Conservation (phyloP, 2,888 invertebrate genomes). For the Pherbina coryleti region DNA sequence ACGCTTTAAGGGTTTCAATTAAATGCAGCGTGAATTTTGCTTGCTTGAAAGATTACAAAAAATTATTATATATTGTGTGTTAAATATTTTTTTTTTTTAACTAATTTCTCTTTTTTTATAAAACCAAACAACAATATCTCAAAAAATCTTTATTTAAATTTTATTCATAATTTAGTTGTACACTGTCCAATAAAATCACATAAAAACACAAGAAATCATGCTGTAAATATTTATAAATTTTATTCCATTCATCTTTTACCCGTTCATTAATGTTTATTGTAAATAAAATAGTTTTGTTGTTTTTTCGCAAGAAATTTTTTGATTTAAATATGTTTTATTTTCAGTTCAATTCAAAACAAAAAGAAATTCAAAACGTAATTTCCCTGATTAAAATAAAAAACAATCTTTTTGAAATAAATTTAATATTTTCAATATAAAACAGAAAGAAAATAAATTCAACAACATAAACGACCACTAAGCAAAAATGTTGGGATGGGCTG, state of each 20-base stretch:
- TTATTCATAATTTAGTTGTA: background rate
- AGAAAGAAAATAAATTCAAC: conserved; percentile 34
- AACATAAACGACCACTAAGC: conserved; percentile 56
- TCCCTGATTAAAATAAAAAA: conserved; percentile 30
- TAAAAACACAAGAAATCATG: conserved; percentile 14
- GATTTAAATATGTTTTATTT: conserved; percentile 9
- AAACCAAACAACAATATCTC: background rate
- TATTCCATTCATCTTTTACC: conserved; percentile 23
- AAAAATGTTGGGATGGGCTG: conserved; percentile 70
- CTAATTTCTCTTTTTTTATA: conserved; percentile 13
- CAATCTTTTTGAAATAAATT: background rate
- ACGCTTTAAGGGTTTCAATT: conserved; percentile 1
- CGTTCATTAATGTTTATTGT: conserved; percentile 34
- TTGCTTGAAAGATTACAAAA: background rate
- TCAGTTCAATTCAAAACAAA: conserved; percentile 4
- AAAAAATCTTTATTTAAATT: background rate
- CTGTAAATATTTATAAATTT: conserved; percentile 36
- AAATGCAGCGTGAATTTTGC: conserved; percentile 25
- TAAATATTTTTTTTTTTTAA: conserved; percentile 5
- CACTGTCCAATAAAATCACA: background rate
- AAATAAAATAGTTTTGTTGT: conserved; percentile 32
- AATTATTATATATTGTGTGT: conserved; percentile 13
- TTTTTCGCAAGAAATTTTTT: conserved; percentile 9
- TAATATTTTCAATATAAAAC: conserved; percentile 8
- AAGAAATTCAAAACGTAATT: conserved; percentile 8